Evolutionary conservation across 2,888 invertebrate genomes (phyloP), one percentile per base, ranked within the genome.

Genomic region (Yponomeuta sedellus): DNA sequence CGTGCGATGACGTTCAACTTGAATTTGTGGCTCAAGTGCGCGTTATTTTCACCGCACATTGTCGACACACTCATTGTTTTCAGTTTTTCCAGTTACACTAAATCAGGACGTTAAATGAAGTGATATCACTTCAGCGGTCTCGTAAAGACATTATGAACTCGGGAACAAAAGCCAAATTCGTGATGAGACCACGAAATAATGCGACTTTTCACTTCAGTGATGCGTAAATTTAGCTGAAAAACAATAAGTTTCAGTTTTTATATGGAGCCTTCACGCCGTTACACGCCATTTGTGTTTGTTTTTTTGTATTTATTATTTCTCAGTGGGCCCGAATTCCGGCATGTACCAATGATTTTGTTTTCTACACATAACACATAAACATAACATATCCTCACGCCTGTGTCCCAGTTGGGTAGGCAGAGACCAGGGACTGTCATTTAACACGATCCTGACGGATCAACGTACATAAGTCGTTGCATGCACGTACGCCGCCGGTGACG

Each of bases 21-120:
- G 81, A 83, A 86, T 82, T 83, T 77, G 73, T 76, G 75, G 76
- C 83, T 85, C 77, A 34, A 88, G 83, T 86, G 83, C 83, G 70
- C 83, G 86, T 85, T 83, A 83, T 82, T 81, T 63, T 39, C 63
- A 20, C 44, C 19, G 40, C 25, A 40, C 61, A 44, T 81, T 78
- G 83, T 81, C 78, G 81, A 78, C 84, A 82, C 81, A 62, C 77
- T 86, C 86, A 88, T 89, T 89, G 87, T 89, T 86, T 85, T 84
- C 81, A 82, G 79, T 85, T 86, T 88, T 88, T 88, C 82, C 79
- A 77, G 77, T 79, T 80, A 75, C 72, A 73, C 79, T 88, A 88
- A 87, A 88, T 88, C 84, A 85, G 80, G 75, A 75, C 77, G 79
- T 88, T 88, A 87, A 88, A 88, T 88, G 85, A 85, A 83, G 85